Base-by-base conservation (phyloP, 2,797 vertebrate species). In the Hydrolagus colliei region DNA sequence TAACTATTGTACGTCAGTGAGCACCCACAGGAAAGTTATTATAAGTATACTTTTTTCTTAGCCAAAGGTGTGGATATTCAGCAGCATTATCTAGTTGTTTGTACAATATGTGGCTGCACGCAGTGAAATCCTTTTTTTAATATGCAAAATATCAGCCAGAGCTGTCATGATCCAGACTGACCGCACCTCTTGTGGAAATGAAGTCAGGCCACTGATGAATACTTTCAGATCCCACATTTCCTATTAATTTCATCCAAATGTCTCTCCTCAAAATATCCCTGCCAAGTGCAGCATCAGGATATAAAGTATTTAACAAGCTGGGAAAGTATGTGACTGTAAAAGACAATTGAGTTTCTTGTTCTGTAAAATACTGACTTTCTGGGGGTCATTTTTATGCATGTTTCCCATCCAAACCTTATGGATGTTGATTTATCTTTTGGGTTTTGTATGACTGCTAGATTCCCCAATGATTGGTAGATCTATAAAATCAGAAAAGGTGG, bases 251-350 rank as follows among this genome's bases (percentile, higher is more conserved):
- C 11, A 27, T 62, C 59, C 63, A 68, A 67, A 65, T 82, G 63
- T 35, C 27, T 12, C 63, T 16, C 63, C 79, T 68, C 63, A 18
- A 82, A 82, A 41, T 20, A 68, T 82, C 35, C 22, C 63, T 68
- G 41, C 5, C 68, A 32, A 82, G 41, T 1, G 41, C 41, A 52
- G 41, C 41, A 52, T 52, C 41, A 6, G 78, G 13, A 20, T 88
- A 84, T 52, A 86, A 67, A 79, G 72, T 18, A 88, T 59, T 27
- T 59, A 61, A 61, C 41, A 62, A 71, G 65, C 63, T 85, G 41
- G 87, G 80, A 88, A 86, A 67, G 76, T 87, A 73, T 68, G 63
- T 84, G 63, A 68, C 11, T 89, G 86, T 87, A 78, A 72, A 68
- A 87, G 8, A 0, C 0, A 61, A 85, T 32, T 82, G 63, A 68